Base-by-base conservation (phyloP, 2,113 vertebrate genomes). In the Conger conger region DNA sequence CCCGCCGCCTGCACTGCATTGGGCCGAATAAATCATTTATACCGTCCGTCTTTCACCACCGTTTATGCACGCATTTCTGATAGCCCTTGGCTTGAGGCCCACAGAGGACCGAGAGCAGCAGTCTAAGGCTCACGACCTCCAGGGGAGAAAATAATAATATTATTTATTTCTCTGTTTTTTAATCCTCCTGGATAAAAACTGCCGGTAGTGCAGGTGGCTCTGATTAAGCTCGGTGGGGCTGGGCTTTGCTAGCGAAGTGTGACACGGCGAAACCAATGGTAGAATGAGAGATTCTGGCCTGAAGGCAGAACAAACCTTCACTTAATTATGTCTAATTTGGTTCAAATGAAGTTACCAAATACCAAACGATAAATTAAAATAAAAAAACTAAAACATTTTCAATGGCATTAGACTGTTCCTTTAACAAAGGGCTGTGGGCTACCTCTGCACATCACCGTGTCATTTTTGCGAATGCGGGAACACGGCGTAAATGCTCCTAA, bases 201-300 rank as follows among this genome's bases (percentile, higher is more conserved):
- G 86, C 90, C 90, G 90, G 91, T 23, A 83, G 89, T 89, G 93
- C 93, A 94, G 93, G 92, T 95, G 94, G 92, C 92, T 89, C 92
- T 91, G 90, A 94, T 95, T 94, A 95, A 89, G 80, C 78, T 13
- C 45, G 77, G 76, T 81, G 57, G 89, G 84, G 20, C 80, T 37
- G 85, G 76, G 81, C 33, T 68, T 73, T 45, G 63, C 79, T 80
- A 76, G 60, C 53, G 18, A 54, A 89, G 76, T 63, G 11, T 37
- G 38, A 40, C 37, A 82, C 2, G 4, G 9, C 45, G 23, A 50
- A 82, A 30, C 4, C 50, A 16, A 8, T 1, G 17, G 20, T 27
- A 82, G 27, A 33, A 11, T 33, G 9, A 73, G 27, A 2, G 68
- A 33, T 6, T 30, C 9, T 11, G n/a, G 68, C n/a, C n/a, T 33